Evolutionary conservation across 2,888 invertebrate genomes (phyloP).

Genomic region (Sussaba pulchella): DNA sequence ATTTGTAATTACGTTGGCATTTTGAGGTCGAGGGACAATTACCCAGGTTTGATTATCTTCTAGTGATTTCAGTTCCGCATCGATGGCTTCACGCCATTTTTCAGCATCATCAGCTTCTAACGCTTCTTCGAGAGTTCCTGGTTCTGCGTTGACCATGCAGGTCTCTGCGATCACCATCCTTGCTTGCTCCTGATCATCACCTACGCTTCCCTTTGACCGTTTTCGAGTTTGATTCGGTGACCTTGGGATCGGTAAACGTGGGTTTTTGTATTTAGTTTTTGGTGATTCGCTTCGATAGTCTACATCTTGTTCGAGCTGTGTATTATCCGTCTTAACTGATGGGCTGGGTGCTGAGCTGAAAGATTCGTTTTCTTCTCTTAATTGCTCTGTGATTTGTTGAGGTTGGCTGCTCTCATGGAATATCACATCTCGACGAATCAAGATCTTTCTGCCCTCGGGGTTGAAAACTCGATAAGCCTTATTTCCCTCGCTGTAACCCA

Average conservation of each 20-base stretch:
- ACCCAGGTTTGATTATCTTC: slow-evolving; percentile 12
- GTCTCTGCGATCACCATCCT: slow-evolving; percentile 20
- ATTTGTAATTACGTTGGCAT: slow-evolving; percentile 27
- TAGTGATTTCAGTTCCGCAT: slow-evolving; percentile 18
- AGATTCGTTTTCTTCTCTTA: neutral
- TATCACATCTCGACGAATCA: slow-evolving; percentile 63
- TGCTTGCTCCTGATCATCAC: slow-evolving; percentile 9
- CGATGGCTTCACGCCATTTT: slow-evolving; percentile 48
- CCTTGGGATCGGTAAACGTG: slow-evolving; percentile 13
- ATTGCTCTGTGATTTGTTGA: neutral
- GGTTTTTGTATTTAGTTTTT: slow-evolving; percentile 6
- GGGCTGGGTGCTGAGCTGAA: too few species aligned
- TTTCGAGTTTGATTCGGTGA: slow-evolving; percentile 25
- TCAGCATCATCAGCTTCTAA: slow-evolving; percentile 15
- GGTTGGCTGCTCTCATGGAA: slow-evolving; percentile 29
- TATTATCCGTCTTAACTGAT: neutral
- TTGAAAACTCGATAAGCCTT: slow-evolving; percentile 71
- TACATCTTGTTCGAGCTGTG: too few species aligned
- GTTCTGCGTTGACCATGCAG: slow-evolving; percentile 23
- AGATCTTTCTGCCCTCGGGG: slow-evolving; percentile 62
- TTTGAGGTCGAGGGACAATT: slow-evolving; percentile 35
- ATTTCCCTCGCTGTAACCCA: slow-evolving; percentile 66
- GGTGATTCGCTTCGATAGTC: neutral
- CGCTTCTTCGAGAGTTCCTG: slow-evolving; percentile 34
- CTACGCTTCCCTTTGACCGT: neutral